Conservation (phyloP, 2,888 invertebrate species). For the Lissocephala sabroskyi region DNA sequence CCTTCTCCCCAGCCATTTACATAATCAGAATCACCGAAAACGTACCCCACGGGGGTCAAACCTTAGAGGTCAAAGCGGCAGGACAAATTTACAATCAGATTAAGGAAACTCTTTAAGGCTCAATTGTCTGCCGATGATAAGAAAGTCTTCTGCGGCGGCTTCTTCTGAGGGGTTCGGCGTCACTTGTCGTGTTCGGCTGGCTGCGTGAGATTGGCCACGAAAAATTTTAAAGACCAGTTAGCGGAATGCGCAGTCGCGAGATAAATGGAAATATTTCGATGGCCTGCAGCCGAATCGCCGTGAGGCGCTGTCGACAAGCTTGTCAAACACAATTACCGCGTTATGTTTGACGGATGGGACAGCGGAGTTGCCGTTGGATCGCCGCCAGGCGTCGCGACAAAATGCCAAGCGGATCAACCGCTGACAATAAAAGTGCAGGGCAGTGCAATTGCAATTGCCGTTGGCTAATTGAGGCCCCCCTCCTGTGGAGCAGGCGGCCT, state of each 20-base stretch:
- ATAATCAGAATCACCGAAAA: too few relatives aligned
- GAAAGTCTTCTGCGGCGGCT: too few relatives aligned
- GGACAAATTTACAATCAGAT: too few relatives aligned
- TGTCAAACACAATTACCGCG: constrained; percentile 67
- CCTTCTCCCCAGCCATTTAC: not conserved
- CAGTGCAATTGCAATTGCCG: constrained; percentile 42
- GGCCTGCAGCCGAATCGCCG: constrained; percentile 14
- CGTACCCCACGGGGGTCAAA: too few relatives aligned
- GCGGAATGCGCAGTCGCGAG: constrained; percentile 6
- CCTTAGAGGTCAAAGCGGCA: too few relatives aligned
- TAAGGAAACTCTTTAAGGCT: too few relatives aligned
- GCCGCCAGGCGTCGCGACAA: constrained; percentile 57
- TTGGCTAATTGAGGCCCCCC: constrained; percentile 50
- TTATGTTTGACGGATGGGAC: constrained; percentile 34
- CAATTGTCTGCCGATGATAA: too few relatives aligned
- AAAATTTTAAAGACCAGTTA: not conserved
- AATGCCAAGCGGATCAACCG: constrained; percentile 46
- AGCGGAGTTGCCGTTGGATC: constrained; percentile 1
- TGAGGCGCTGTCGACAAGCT: constrained; percentile 45
- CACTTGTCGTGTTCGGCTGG: too few relatives aligned
- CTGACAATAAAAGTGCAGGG: constrained; percentile 61
- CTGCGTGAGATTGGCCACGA: too few relatives aligned
- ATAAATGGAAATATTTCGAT: constrained; percentile 27
- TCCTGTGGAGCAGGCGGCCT: constrained; percentile 27
- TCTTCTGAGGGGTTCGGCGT: too few relatives aligned